Percentiles rank a stretch among this genome's conserved stretches.
These are phyloP conservation scores for Diplogasteroides magnus DNA, from an alignment of 1,140 invertebrate genomes.

Conservation along the genomic window DNA sequence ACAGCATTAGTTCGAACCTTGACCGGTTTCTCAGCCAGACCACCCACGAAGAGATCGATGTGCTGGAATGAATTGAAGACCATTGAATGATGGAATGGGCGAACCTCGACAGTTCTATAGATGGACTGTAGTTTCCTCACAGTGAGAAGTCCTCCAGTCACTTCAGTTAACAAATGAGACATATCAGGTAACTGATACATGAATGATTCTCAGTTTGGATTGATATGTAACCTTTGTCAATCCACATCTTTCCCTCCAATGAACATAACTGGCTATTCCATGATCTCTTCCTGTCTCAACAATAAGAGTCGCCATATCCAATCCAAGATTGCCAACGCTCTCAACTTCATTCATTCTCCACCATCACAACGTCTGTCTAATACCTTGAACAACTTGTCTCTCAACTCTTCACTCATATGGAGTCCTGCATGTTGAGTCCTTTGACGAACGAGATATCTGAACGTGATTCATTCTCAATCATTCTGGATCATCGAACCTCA, in stretches of 20 bases:
- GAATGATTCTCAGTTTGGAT: not conserved
- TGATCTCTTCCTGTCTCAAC: slow-evolving; percentile 77
- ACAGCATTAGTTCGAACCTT: too few species aligned
- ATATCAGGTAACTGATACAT: too few species aligned
- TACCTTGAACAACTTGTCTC: not conserved
- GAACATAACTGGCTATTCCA: slow-evolving; percentile 73
- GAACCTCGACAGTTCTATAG: too few species aligned
- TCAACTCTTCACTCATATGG: not conserved
- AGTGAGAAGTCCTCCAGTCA: too few species aligned
- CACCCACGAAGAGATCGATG: slow-evolving; percentile 76
- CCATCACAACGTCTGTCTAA: not conserved
- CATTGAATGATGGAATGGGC: not conserved
- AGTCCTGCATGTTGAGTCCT: not conserved
- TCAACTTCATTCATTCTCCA: not conserved
- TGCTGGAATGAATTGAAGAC: slow-evolving; percentile 59
- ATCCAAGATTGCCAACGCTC: not conserved
- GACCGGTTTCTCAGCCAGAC: slow-evolving; percentile 71
- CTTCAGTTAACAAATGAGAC: too few species aligned
- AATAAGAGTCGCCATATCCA: slow-evolving; percentile 54
- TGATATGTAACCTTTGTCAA: slow-evolving; percentile 49
- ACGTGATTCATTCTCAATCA: not conserved
- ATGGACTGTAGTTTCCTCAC: too few species aligned
- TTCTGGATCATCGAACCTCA: too few species aligned
- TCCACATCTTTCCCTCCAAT: slow-evolving; percentile 70
- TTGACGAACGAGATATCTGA: not conserved